Evolutionary conservation across 53 echinoderm and acorn worm genomes (phyloP), one percentile per base, ranked within the genome.

Genomic region (Temnopleurus reevesii): DNA sequence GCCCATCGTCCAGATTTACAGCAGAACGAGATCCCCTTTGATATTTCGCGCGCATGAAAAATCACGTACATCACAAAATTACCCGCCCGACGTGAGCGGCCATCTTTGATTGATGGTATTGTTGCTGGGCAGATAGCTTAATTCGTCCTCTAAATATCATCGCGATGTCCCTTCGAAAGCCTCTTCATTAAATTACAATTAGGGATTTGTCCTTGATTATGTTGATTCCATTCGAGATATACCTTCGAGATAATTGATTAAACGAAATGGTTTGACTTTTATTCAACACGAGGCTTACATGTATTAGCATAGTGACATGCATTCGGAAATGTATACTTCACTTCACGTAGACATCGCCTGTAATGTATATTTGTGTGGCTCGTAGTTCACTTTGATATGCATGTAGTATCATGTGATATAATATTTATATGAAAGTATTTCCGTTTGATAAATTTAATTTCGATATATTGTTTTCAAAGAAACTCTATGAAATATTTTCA

Each of bases 21-120:
- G 24, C 27, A 35, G 15, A 77, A 79, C 49, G 45, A 79, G 46
- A 79, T 79, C 51, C 28, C 15, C 79, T 17, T 27, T 27, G 49
- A 46, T 13, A 49, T 79, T 79, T 55, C 51, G 54, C 55, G 55
- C 83, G n/a, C 83, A 83, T 83, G 8, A 36, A 6, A 38, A 81
- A 55, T 83, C 57, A 55, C 83, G 38, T 15, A 56, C 34, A 33
- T 83, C 55, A 55, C 4, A 55, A 55, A 53, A 55, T 83, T 53
- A 83, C 27, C 35, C n/a, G 12, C 45, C 27, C 46, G 79, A 24
- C 79, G 10, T 47, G 49, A 47, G 49, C 49, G 79, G 46, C 49
- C 49, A 49, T 49, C 15, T 79, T 79, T 79, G 79, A 79, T 79
- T 46, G 30, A 79, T 43, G 79, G 46, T 27, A 1, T 49, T 5